Percentiles rank a stretch among this genome's conserved stretches.
phyloP scores from a whole-genome alignment of 2,888 invertebrate species.

The Pachymerium ferrugineum region DNA sequence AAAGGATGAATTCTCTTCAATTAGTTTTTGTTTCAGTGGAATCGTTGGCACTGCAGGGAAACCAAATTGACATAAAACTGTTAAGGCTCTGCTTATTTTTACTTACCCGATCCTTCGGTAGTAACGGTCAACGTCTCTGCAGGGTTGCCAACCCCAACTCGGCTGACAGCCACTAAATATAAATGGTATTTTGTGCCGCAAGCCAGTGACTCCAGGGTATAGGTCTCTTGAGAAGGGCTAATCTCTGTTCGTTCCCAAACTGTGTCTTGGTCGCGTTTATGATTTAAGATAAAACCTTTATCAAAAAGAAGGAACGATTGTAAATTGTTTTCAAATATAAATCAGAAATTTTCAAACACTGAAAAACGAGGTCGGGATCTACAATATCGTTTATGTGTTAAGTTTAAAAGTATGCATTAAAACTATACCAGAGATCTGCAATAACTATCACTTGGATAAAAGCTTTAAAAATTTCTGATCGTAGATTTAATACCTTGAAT shows the following conservation, averaged over 20 bases:
- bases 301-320: not conserved
- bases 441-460: too few relatives aligned
- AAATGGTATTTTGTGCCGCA: slow-evolving; percentile 32
- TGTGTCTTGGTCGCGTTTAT: slow-evolving; percentile 27
- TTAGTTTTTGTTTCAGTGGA: slow-evolving; percentile 34
- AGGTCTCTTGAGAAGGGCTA: slow-evolving; percentile 31
- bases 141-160: slow-evolving; percentile 32
- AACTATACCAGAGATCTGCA: too few relatives aligned
- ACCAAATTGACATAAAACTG: not conserved
- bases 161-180: slow-evolving; percentile 31
- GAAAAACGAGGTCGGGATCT: too few relatives aligned
- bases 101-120: slow-evolving; percentile 30
- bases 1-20: slow-evolving; percentile 35
- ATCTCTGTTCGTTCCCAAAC: slow-evolving; percentile 31
- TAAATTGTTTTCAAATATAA: too few relatives aligned
- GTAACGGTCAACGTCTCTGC: slow-evolving; percentile 28
- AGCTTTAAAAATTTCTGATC: not conserved
- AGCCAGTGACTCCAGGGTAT: slow-evolving; percentile 22
- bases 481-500: slow-evolving; percentile 20
- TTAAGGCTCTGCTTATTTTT: not conserved
- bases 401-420: not conserved
- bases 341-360: too few relatives aligned
- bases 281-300: slow-evolving; percentile 30
- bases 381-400: too few relatives aligned
- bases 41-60: slow-evolving; percentile 34